Conservation (phyloP, 2,888 invertebrate species). For the Agrochola lota region DNA sequence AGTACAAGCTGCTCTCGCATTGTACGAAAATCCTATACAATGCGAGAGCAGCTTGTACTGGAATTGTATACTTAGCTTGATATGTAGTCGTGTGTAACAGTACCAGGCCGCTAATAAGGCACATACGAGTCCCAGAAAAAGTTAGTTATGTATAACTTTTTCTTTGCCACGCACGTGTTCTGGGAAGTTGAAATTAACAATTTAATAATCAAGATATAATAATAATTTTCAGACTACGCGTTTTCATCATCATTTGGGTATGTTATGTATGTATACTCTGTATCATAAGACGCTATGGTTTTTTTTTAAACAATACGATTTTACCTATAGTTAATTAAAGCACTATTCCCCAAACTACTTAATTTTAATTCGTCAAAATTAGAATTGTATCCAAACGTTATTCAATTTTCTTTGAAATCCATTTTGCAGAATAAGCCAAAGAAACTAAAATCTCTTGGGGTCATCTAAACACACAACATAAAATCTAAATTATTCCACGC, state of each 20-base stretch:
- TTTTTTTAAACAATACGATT: no score
- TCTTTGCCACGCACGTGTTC: background rate
- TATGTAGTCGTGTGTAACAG: no score
- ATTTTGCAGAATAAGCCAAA: conserved; percentile 9
- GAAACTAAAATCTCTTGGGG: conserved; percentile 32
- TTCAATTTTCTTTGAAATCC: background rate
- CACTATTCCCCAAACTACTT: background rate
- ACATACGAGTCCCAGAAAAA: background rate
- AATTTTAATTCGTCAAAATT: background rate
- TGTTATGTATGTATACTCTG: background rate
- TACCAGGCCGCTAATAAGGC: background rate
- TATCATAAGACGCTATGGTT: background rate
- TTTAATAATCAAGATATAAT: no score
- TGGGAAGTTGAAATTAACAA: background rate
- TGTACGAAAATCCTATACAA: no score
- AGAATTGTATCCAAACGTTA: background rate
- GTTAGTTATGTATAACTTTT: no score
- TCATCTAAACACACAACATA: conserved; percentile 28
- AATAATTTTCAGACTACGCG: no score
- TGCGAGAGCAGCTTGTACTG: no score
- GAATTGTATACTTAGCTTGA: no score
- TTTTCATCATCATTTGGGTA: no score
- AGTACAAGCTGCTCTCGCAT: no score
- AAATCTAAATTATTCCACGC: conserved; percentile 59
- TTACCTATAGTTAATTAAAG: background rate